A percentile compares a stretch with the other conserved stretches of the same genome.
phyloP scores from a whole-genome alignment of 2,113 vertebrate genomes.

The Ploceus nigricollis region DNA sequence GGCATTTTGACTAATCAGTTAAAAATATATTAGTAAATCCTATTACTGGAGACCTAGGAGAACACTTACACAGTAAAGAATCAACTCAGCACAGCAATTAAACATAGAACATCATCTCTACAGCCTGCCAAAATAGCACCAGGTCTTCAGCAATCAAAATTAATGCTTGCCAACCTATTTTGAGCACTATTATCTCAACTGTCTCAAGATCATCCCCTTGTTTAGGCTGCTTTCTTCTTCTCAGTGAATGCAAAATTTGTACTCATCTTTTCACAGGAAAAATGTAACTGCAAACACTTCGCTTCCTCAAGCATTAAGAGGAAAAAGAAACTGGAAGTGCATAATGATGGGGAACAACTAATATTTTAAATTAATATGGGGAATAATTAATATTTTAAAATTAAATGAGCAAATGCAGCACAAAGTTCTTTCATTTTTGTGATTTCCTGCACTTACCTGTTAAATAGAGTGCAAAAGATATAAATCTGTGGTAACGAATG shows the following conservation, averaged over 20 bases:
- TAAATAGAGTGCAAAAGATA: slow-evolving; percentile 95
- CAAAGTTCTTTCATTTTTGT: neutral
- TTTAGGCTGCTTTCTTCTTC: neutral
- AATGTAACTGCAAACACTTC: neutral
- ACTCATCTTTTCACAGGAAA: neutral
- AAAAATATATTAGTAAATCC: neutral
- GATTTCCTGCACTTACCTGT: slow-evolving; percentile 79
- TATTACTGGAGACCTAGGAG: neutral
- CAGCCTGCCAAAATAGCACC: neutral
- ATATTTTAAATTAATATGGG: neutral
- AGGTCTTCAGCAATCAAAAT: neutral
- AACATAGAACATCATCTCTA: neutral
- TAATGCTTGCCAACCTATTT: neutral
- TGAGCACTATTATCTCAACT: neutral
- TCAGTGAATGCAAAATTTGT: neutral
- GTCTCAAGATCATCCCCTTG: neutral
- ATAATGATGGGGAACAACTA: neutral
- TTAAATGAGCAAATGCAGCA: neutral
- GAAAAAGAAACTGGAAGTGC: neutral
- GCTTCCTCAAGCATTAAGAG: neutral
- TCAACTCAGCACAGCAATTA: neutral
- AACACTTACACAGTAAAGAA: neutral
- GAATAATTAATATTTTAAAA: neutral
- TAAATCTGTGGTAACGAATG: slow-evolving; percentile 96
- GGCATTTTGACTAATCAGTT: neutral